Base-by-base conservation (phyloP, 2,113 vertebrate genomes). In the Clarias gariepinus region DNA sequence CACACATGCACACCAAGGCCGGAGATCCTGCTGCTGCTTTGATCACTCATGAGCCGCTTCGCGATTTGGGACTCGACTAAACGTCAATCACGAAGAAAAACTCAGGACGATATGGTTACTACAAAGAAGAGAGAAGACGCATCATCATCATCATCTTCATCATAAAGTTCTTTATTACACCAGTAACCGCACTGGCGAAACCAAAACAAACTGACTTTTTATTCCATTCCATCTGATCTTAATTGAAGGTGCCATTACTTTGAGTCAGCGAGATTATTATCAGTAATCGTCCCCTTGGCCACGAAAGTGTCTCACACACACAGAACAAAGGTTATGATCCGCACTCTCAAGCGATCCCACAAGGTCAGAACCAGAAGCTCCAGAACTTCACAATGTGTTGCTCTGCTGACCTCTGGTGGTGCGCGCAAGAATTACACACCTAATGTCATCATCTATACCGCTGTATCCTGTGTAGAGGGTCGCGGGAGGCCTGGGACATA, bases 1-100 rank as follows among this genome's bases (percentile, higher is more conserved):
- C 66, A 82, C 82, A 71, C n/a, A 91, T 90, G 91, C 88, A 93
- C 90, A 63, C 77, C 77, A 19, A 79, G 77, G 77, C 77, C 77
- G 10, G 77, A 79, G 80, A 64, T 81, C 80, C 60, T 8, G 80
- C 80, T 81, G 80, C 60, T 81, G 80, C 80, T 81, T 81, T 81
- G 80, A 81, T 81, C 80, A 41, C 77, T 58, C 18, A 28, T 79
- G 77, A 58, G 77, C 33, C 8, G 30, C 36, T 81, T 61, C 41
- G 80, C 1, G 77, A 79, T 81, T 66, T 66, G 60, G 25, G 36
- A 28, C 74, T 77, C 47, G 55, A 55, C 77, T 28, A 82, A 68
- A 66, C 47, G 81, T 66, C 61, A 82, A 68, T 82, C 81, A 82
- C 53, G 41, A n/a, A 53, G 81, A 66, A 53, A 47, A 69, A n/a